Base-by-base conservation (phyloP, 1,140 invertebrate species). In the Drosophila pseudoananassae region DNA sequence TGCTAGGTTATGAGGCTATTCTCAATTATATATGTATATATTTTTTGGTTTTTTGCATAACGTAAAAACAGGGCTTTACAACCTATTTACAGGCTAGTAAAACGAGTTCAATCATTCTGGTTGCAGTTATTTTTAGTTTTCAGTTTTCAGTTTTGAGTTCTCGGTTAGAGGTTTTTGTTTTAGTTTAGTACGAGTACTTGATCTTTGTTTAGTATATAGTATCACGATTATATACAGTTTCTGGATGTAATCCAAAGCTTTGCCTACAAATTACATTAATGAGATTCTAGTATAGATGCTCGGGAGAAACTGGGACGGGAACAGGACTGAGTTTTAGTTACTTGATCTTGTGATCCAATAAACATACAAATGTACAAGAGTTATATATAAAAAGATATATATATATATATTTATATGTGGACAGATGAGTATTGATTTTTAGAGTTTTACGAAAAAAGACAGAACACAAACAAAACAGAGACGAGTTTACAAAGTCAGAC, bases 21-120 rank as follows among this genome's bases (percentile, higher is more conserved):
- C 81, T 83, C 76, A 57, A 75, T 61, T 85, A 74, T 14, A 40
- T 31, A 31, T 5, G 7, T 31, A 31, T 36, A 4, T 36, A n/a
- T 9, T 9, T 36, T 36, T 36, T 36, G 10, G 10, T 36, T 36
- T 43, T 76, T 78, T 68, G 76, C 68, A 73, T 78, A 85, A 89
- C 84, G 83, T 89, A 89, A 88, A 91, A 91, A 91, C 90, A 91
- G 87, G 90, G 90, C 90, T 91, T 91, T 91, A 91, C 90, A 91
- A 91, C 90, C 90, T 90, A 91, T 74, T 91, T 91, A 91, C 90
- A 91, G 90, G 90, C 90, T 91, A 91, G 90, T 91, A 91, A 91
- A 91, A 91, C 90, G 90, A 91, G 90, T 91, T 91, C 72, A 88
- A 88, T 88, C 83, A 89, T 78, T 65, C 50, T 66, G 36, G 27